Percentiles rank a stretch among this genome's conserved stretches.
phyloP scores from a whole-genome alignment of 2,797 vertebrate species.

The Poeciliopsis gracilis region DNA sequence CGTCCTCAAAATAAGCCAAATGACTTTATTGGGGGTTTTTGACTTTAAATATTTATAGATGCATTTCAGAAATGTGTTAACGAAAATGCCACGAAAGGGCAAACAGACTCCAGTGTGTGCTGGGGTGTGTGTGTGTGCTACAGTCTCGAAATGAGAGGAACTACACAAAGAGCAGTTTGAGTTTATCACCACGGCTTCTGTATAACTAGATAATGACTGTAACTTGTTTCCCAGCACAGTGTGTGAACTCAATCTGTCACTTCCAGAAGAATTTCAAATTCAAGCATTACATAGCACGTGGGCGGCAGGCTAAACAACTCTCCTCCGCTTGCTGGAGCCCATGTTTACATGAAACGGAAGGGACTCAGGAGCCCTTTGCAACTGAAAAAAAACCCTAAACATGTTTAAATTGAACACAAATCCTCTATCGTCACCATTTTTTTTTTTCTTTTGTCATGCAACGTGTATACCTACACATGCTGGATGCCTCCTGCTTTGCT shows the following conservation, averaged over 20 bases:
- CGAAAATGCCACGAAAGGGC: conserved; percentile 9
- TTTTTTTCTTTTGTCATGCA: background rate
- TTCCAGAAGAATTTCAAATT: conserved; percentile 65
- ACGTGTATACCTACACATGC: conserved; percentile 23
- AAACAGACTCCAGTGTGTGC: background rate
- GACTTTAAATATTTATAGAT: conserved; percentile 21
- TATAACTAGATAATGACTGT: conserved; percentile 67
- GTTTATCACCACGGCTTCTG: conserved; percentile 47
- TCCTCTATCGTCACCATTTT: background rate
- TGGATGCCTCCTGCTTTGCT: conserved; percentile 20
- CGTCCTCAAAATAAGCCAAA: conserved; percentile 4
- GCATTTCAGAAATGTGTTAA: conserved; percentile 6
- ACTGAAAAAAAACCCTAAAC: background rate
- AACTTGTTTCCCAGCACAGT: conserved; percentile 61
- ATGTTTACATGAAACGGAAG: conserved; percentile 5
- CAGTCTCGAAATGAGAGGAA: conserved; percentile 32
- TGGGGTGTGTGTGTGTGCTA: conserved; percentile 1
- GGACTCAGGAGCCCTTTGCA: conserved; percentile 22
- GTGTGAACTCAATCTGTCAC: conserved; percentile 78
- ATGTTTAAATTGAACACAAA: background rate
- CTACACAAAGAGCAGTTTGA: conserved; percentile 47
- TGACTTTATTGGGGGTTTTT: conserved; percentile 5
- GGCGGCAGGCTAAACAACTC: conserved; percentile 53
- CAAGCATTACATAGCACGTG: conserved; percentile 47
- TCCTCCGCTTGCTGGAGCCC: conserved; percentile 27